Evolutionary conservation across 2,113 vertebrate genomes (phyloP).

Genomic region (Planiliza haematocheilus): DNA sequence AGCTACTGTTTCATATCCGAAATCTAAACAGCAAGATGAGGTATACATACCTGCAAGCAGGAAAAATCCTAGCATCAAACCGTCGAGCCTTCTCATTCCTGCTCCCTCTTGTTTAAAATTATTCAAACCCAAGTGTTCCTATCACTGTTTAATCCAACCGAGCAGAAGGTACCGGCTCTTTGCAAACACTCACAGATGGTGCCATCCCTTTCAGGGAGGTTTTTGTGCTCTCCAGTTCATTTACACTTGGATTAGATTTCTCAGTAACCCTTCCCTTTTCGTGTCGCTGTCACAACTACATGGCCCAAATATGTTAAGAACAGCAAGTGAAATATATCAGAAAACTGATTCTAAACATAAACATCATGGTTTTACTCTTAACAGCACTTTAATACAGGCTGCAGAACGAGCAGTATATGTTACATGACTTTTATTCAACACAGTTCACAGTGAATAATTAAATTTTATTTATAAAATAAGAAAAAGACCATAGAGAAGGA

Average conservation of each 20-base stretch:
- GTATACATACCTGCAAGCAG: constrained; percentile 72
- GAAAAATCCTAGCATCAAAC: constrained; percentile 54
- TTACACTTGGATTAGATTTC: constrained; percentile 69
- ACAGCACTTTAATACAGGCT: too few species aligned
- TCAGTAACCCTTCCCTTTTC: constrained; percentile 35
- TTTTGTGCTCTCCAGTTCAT: constrained; percentile 58
- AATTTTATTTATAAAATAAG: too few species aligned
- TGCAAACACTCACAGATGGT: constrained; percentile 45
- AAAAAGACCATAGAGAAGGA: background rate
- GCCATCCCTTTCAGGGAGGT: constrained; percentile 49
- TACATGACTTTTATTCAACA: too few species aligned
- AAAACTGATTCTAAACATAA: background rate
- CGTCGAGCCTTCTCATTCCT: constrained; percentile 50
- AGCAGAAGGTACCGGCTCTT: constrained; percentile 54
- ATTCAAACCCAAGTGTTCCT: constrained; percentile 11
- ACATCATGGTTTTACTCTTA: background rate
- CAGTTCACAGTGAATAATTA: background rate
- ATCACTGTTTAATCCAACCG: constrained; percentile 43
- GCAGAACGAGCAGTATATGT: too few species aligned
- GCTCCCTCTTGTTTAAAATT: constrained; percentile 25
- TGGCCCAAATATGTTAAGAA: background rate
- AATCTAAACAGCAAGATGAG: background rate
- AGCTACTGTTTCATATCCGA: background rate
- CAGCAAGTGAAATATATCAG: background rate
- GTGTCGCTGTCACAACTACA: background rate